phyloP scores from a whole-genome alignment of 2,797 vertebrate species.

The Pseudotriccus pelzelni region DNA sequence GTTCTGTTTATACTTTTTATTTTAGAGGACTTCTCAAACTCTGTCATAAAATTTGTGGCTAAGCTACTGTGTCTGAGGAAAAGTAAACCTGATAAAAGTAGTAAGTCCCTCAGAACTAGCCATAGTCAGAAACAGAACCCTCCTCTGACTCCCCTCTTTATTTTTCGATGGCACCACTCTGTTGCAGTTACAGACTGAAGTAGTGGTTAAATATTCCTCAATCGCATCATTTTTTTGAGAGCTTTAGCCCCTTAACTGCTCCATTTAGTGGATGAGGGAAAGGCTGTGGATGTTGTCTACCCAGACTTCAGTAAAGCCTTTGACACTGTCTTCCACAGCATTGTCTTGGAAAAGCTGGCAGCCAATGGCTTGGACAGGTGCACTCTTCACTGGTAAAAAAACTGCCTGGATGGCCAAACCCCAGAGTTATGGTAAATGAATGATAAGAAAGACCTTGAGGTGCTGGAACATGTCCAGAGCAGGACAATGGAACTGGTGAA shows the following conservation, averaged over 20 bases:
- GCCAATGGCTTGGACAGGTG: not conserved
- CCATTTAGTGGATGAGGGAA: not conserved
- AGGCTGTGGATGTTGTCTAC: not conserved
- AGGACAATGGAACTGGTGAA: rapidly evolving
- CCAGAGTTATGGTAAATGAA: not conserved
- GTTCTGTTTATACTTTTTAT: not conserved
- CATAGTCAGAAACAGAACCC: not conserved
- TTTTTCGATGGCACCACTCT: not conserved
- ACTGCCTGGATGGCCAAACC: not conserved
- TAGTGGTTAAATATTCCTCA: not conserved
- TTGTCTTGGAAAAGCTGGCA: not conserved
- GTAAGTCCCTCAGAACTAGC: not conserved
- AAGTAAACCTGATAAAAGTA: not conserved
- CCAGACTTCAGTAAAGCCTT: not conserved
- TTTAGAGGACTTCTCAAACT: not conserved
- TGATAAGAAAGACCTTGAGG: not conserved
- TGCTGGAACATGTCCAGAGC: not conserved
- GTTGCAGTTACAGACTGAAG: not conserved
- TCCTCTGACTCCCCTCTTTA: not conserved
- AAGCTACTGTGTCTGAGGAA: not conserved
- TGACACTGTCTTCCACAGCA: not conserved
- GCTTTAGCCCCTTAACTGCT: not conserved
- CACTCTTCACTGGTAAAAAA: not conserved
- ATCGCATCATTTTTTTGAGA: not conserved
- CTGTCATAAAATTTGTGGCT: not conserved